phyloP scores from a whole-genome alignment of 2,113 vertebrate genomes.

The Bambusicola thoracicus region DNA sequence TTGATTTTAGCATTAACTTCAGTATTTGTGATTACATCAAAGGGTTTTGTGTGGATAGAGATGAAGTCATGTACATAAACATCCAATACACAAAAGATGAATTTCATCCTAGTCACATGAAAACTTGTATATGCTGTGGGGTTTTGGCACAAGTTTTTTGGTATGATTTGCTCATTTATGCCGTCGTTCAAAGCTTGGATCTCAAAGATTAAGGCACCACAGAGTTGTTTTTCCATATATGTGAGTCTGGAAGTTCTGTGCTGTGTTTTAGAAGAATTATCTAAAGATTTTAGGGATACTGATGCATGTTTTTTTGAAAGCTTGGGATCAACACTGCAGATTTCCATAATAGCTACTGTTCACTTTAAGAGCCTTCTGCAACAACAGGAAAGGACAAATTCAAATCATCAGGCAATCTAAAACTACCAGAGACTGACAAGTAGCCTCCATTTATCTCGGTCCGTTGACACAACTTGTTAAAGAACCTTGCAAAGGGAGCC shows the following conservation, averaged over 20 bases:
- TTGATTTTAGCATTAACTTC: background rate
- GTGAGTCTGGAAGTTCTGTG: fast-evolving
- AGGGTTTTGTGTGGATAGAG: background rate
- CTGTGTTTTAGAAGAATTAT: background rate
- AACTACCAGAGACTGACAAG: background rate
- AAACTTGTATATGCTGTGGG: background rate
- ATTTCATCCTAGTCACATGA: background rate
- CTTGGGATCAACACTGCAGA: background rate
- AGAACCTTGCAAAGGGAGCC: background rate
- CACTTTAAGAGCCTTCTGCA: background rate
- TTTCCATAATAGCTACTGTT: background rate
- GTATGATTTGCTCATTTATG: background rate
- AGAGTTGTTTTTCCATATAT: background rate
- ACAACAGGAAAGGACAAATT: background rate
- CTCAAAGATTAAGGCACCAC: background rate
- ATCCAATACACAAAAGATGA: background rate
- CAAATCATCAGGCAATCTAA: background rate
- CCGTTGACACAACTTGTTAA: background rate
- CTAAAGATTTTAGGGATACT: background rate
- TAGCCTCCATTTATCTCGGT: background rate
- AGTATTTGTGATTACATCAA: fast-evolving
- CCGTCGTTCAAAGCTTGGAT: background rate
- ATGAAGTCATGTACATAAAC: background rate
- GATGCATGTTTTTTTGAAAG: background rate
- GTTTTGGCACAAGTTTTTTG: background rate